Conservation (phyloP, 2,888 invertebrate species). For the Eristalinus aeneus region DNA sequence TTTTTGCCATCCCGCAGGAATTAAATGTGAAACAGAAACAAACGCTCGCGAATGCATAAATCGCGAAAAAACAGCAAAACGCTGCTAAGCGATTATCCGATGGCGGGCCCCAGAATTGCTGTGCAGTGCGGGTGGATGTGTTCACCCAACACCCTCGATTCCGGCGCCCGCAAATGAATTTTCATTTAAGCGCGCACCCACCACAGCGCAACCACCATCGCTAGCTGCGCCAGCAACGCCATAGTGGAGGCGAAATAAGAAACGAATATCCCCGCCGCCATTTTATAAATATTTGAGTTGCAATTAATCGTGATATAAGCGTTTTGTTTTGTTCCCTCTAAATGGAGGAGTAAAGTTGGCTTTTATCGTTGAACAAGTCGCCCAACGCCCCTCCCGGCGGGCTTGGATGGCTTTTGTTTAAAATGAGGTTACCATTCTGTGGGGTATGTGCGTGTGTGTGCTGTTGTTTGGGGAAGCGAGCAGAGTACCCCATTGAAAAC, state of each 20-base stretch:
- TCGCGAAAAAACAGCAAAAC: slow-evolving; percentile 34
- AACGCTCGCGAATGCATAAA: slow-evolving; percentile 56
- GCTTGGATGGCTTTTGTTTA: neutral
- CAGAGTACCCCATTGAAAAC: slow-evolving; percentile 63
- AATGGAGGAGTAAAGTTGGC: slow-evolving; percentile 64
- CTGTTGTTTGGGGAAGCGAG: no score
- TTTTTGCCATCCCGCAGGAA: slow-evolving; percentile 34
- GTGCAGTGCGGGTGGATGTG: slow-evolving; percentile 26
- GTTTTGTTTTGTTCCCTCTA: slow-evolving; percentile 70
- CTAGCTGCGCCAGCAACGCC: slow-evolving; percentile 22
- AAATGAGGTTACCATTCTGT: slow-evolving; percentile 45
- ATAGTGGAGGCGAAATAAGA: slow-evolving; percentile 22
- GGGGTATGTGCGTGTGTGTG: neutral
- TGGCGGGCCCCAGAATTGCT: neutral
- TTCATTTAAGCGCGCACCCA: slow-evolving; percentile 60
- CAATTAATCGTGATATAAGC: slow-evolving; percentile 70
- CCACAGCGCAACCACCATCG: slow-evolving; percentile 44
- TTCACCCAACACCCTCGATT: slow-evolving; percentile 32
- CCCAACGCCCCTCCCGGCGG: neutral
- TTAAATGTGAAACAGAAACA: slow-evolving; percentile 58
- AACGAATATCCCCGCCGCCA: slow-evolving; percentile 64
- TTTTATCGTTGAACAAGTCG: slow-evolving; percentile 45
- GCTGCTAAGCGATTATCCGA: slow-evolving; percentile 36
- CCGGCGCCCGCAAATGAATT: slow-evolving; percentile 65
- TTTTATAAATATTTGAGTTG: slow-evolving; percentile 70